phyloP scores from a whole-genome alignment of 2,797 vertebrate genomes.

The Remorina albescens region DNA sequence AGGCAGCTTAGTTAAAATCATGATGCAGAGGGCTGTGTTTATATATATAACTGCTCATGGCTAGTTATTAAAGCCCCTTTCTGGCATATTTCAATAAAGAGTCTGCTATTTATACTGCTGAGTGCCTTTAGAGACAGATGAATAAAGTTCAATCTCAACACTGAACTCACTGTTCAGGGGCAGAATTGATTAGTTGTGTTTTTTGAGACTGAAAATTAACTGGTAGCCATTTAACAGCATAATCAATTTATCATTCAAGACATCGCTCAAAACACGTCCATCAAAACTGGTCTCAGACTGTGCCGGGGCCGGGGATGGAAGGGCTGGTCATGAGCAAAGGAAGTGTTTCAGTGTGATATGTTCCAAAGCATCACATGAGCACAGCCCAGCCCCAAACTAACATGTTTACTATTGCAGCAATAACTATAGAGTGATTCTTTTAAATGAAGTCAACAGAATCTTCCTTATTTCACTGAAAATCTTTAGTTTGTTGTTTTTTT shows the following conservation, averaged over 20 bases:
- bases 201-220: background rate
- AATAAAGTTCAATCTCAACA: background rate
- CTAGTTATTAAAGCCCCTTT: background rate
- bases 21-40: background rate
- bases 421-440: background rate
- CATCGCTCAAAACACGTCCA: background rate
- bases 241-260: background rate
- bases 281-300: background rate
- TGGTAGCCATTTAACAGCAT: background rate
- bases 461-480: background rate
- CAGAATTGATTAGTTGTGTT: background rate
- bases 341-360: background rate
- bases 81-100: background rate
- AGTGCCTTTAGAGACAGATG: background rate
- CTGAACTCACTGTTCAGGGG: background rate
- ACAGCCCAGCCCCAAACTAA: slow-evolving; percentile 10
- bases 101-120: background rate
- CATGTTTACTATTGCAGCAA: background rate
- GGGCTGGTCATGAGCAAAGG: background rate
- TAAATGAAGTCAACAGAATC: background rate
- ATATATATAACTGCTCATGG: too few relatives aligned
- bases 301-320: too few relatives aligned
- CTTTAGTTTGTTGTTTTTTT: too few relatives aligned
- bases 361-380: slow-evolving; percentile 11
- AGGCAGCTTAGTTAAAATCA: background rate